A percentile compares a stretch with the other conserved stretches of the same genome.
phyloP scores from a whole-genome alignment of 2,797 vertebrate genomes.

The Hippopotamyrus pictus region DNA sequence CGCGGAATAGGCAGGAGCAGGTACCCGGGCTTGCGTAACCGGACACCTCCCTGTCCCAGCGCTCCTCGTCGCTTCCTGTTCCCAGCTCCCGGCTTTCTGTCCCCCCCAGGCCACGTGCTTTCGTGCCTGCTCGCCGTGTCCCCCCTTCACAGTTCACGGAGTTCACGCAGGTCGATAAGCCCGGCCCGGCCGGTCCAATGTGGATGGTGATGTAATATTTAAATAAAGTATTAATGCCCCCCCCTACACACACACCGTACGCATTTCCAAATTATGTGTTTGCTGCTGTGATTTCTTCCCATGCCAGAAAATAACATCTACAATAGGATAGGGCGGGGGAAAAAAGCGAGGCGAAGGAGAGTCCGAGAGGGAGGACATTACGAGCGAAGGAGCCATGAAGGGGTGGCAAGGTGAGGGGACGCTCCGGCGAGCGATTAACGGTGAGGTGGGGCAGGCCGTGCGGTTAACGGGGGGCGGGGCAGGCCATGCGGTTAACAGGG shows the following conservation, averaged over 20 bases:
- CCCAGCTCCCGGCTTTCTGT: background rate
- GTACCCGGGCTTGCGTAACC: background rate
- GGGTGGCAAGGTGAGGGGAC: background rate
- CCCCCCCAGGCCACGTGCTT: background rate
- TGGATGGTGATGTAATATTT: background rate
- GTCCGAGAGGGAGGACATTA: background rate
- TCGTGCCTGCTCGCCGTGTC: background rate
- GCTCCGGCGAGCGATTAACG: background rate
- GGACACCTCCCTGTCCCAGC: background rate
- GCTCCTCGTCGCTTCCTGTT: background rate
- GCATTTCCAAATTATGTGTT: background rate
- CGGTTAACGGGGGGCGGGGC: background rate
- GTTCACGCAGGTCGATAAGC: background rate
- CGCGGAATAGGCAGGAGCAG: background rate
- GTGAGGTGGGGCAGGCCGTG: background rate
- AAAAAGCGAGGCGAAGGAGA: background rate
- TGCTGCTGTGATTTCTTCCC: background rate
- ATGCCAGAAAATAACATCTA: background rate
- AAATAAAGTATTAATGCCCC: background rate
- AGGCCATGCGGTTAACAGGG: background rate
- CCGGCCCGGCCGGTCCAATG: background rate
- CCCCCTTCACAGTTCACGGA: background rate
- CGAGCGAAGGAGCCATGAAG: slow-evolving; percentile 20
- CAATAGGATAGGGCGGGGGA: background rate
- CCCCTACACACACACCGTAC: background rate